Evolutionary conservation across 1,140 invertebrate genomes (phyloP), one percentile per base, ranked within the genome.

Genomic region (Vanessa atalanta): DNA sequence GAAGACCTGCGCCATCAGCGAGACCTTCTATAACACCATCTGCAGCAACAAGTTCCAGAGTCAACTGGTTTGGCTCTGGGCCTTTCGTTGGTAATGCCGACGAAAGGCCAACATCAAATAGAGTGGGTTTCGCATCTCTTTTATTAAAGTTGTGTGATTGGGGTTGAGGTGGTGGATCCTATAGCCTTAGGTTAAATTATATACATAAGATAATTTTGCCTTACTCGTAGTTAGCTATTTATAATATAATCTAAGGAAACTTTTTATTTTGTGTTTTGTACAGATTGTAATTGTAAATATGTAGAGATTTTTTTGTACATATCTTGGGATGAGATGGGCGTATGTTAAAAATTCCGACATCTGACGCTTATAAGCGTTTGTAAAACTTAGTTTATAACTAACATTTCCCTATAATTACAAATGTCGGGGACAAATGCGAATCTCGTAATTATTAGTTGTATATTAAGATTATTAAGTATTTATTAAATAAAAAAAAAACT

Each of bases 31-130:
- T 77, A 20, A 70, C 84, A n/a, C 79, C 83, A 23, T 81, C 89
- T 13, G 70, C 87, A 47, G 76, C 88, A 14, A 85, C 87, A 13
- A 87, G 87, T 70, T 88, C 87, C 60, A 86, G 91, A 77, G 89
- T 88, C 79, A 92, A 90, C 72, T 93, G 92, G 86, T 92, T 93
- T 76, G 92, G 92, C 77, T 93, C 93, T 51, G 93, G 93, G 43
- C 93, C 93, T 9, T 93, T 93, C 77, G 84, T 92, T 48, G 93
- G 93, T 37, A 93, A 93, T 67, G 88, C 93, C 61, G 88, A 88
- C 65, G 91, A 93, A 68, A 83, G 79, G 73, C 85, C 88, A 57
- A 50, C 80, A 13, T 76, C 83, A 23, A 92, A 90, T 79, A 87
- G 90, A 91, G 89, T 92, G 85, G 90, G 90, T 93, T 91, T 91